Evolutionary conservation across 64 coral and sea anemone species (phyloP).

Genomic region (Actinia tenebrosa): DNA sequence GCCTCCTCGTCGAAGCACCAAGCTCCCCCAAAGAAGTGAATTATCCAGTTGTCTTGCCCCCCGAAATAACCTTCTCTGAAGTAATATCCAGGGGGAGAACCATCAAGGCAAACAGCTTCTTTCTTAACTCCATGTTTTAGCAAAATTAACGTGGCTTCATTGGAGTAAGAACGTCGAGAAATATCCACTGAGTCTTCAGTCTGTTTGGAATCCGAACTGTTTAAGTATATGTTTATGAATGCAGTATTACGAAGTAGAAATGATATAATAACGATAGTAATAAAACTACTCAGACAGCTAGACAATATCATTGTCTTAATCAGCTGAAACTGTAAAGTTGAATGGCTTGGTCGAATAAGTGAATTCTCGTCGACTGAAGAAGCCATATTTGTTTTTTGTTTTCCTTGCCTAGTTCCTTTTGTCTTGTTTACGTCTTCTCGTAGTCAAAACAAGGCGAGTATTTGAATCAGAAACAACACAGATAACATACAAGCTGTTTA

Average conservation of each 20-base stretch:
- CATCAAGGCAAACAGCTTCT: constrained; percentile 90
- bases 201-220: neutral
- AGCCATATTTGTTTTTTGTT: constrained; percentile 16
- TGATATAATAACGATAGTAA: constrained; percentile 69
- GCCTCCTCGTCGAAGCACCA: constrained; percentile 94
- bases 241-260: constrained; percentile 88
- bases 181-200: neutral
- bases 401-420: neutral
- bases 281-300: constrained; percentile 63
- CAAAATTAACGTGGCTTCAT: constrained; percentile 39
- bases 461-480: neutral
- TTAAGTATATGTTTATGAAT: constrained; percentile 78
- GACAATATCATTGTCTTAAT: constrained; percentile 57
- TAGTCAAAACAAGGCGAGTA: neutral
- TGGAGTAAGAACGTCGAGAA: constrained; percentile 32
- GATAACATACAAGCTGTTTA: neutral
- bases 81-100: constrained; percentile 88
- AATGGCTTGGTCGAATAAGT: neutral
- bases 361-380: neutral
- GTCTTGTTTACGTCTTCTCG: neutral
- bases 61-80: constrained; percentile 67
- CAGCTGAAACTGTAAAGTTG: neutral
- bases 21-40: constrained; percentile 89
- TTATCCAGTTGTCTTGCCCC: constrained; percentile 70
- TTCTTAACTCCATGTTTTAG: constrained; percentile 46